Base-by-base conservation (phyloP, 2,113 vertebrate species). In the Sinocyclocheilus anophthalmus region DNA sequence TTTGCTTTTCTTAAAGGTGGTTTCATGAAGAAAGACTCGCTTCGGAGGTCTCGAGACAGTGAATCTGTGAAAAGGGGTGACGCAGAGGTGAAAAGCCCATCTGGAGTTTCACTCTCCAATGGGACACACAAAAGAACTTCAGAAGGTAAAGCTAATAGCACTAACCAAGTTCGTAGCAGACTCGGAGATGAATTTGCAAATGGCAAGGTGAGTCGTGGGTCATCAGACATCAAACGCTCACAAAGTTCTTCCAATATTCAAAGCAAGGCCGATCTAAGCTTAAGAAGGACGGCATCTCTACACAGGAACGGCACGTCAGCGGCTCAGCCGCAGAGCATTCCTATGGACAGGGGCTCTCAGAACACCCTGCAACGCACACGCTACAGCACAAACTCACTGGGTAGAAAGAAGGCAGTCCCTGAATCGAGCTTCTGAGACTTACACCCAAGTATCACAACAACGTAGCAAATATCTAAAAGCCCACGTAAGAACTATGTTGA, bases 401-500 rank as follows among this genome's bases (percentile, higher is more conserved):
- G 94, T 2, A 93, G 92, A 30, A 90, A 93, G 63, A 96, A 90
- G 89, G 90, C 93, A 0, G 96, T 99, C 55, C 97, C 96, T 0
- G 97, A 98, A 88, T 98, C 97, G 76, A 97, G 96, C 92, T 97
- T 99, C 93, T 98, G 93, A 97, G 63, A 83, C 20, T 13, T 53
- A 33, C 24, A 53, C 14, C 11, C 39, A 14, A 4, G 55, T 16
- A 16, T 33, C 50, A 55, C 14, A 55, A 55, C 50, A 55, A 26
- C 0, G 73, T 50, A 50, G 45, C n/a, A 50, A 76, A 30, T 10
- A 55, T 55, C 1, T 55, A 30, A 77, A 55, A 30, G 69, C 18
- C 69, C 69, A 39, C 9, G 18, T 42, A 39, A 42, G 50, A 77
- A 55, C 18, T 55, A 26, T 33, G 6, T 8, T 77, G 33, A 30